Base-by-base conservation (phyloP, 2,113 vertebrate species). In the Mus spicilegus region DNA sequence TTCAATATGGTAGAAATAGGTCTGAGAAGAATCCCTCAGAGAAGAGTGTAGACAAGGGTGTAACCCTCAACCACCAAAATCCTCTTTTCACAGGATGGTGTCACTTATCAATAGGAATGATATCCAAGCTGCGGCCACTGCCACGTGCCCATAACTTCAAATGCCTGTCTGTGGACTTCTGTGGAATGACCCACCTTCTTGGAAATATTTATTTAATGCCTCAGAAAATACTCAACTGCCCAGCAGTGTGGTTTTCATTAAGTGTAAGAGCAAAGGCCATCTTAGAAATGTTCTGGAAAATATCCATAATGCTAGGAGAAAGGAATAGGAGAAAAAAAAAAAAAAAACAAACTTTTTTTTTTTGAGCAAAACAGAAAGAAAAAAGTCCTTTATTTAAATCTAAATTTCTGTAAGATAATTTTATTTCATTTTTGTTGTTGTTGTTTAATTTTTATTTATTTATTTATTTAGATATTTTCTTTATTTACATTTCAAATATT, bases 151-250 rank as follows among this genome's bases (percentile, higher is more conserved):
- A 14, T n/a, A 10, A 73, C 0, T 36, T 76, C 26, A 63, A 7
- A 3, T 69, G 16, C 78, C 84, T n/a, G 7, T 42, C 49, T 58
- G 36, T 61, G 42, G 54, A 33, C 51, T 89, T 91, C 5, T 78
- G 5, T 7, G 63, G 72, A 69, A 93, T 4, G 85, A 73, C 33
- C 20, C 86, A 63, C 33, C 49, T 96, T 77, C 89, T 36, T 24
- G 30, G 63, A 96, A 96, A 75, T 78, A 26, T 89, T 89, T 70
- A 75, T 95, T 89, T 84, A 87, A 65, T 84, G 84, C 42, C 61
- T 80, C 10, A 78, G 91, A 72, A 87, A 96, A 61, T 11, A 91
- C 49, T 76, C 80, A 30, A 72, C 58, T 84, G 89, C 46, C 69
- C 6, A 46, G 13, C 22, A 87, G 91, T 61, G 56, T 80, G 87